Conservation (phyloP, 2,888 invertebrate species). For the Agrotis clavis region DNA sequence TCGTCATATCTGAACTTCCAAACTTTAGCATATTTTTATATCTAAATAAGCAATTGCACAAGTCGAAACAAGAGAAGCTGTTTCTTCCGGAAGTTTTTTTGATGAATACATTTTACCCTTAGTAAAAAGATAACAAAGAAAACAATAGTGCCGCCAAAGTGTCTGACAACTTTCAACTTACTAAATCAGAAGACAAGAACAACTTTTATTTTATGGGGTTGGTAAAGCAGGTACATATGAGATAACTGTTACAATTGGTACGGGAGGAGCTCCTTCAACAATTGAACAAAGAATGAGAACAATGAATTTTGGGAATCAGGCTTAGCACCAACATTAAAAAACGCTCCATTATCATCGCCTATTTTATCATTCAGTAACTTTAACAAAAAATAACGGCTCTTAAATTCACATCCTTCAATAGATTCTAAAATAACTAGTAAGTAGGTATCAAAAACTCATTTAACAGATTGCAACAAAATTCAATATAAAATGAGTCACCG, state of each 20-base stretch:
- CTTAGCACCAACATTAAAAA: neutral
- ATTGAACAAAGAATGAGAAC: neutral
- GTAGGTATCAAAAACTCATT: slow-evolving; percentile 24
- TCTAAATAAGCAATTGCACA: neutral
- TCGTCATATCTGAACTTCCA: neutral
- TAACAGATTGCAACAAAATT: slow-evolving; percentile 30
- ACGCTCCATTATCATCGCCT: too few species aligned
- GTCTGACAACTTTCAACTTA: slow-evolving; percentile 29
- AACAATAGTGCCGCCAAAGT: slow-evolving; percentile 24
- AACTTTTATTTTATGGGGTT: too few species aligned
- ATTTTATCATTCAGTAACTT: neutral
- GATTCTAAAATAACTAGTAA: slow-evolving; percentile 6
- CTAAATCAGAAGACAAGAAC: slow-evolving; percentile 30
- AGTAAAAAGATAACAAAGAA: slow-evolving; percentile 33
- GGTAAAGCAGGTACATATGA: slow-evolving; percentile 23
- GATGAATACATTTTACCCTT: neutral
- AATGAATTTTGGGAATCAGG: neutral
- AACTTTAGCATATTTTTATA: neutral
- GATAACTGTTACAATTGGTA: slow-evolving; percentile 11
- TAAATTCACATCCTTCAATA: neutral
- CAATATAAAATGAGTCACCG: slow-evolving; percentile 51
- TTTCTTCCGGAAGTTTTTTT: slow-evolving; percentile 1
- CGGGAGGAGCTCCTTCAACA: neutral
- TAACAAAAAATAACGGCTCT: neutral
- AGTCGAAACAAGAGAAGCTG: neutral